Evolutionary conservation across 2,888 invertebrate species (phyloP).

Genomic region (Zhuqinia jingwanae): DNA sequence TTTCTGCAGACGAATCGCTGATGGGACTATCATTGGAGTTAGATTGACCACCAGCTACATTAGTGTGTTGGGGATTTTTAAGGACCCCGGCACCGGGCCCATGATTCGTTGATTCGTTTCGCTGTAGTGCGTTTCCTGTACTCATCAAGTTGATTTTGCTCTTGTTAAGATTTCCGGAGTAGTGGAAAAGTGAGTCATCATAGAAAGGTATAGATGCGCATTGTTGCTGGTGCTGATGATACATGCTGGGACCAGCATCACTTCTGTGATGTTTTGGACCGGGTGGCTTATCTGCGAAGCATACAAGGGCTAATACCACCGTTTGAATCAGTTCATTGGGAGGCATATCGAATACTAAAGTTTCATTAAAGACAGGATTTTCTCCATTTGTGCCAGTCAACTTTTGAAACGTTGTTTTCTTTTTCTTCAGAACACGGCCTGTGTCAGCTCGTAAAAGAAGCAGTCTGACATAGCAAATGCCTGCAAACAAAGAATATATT

Average conservation of each 20-base stretch:
- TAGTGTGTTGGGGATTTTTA: not conserved
- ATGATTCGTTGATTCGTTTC: slow-evolving; percentile 36
- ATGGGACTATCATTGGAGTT: slow-evolving; percentile 15
- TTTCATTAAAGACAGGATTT: slow-evolving; percentile 80
- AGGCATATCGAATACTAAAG: slow-evolving; percentile 80
- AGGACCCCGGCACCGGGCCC: not conserved
- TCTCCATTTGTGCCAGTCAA: slow-evolving; percentile 76
- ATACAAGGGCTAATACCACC: slow-evolving; percentile 79
- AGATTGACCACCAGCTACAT: not conserved
- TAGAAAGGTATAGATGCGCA: slow-evolving; percentile 13
- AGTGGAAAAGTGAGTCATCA: slow-evolving; percentile 78
- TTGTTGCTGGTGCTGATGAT: slow-evolving; percentile 31
- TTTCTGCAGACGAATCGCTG: slow-evolving; percentile 22
- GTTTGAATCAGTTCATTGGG: slow-evolving; percentile 80
- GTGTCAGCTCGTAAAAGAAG: slow-evolving; percentile 79
- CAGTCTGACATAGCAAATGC: slow-evolving; percentile 80
- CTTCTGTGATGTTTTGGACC: slow-evolving; percentile 57
- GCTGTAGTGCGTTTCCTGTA: slow-evolving; percentile 17
- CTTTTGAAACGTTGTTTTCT: slow-evolving; percentile 80
- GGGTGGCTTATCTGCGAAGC: slow-evolving; percentile 76
- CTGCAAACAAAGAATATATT: too few relatives aligned
- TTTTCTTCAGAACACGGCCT: slow-evolving; percentile 80
- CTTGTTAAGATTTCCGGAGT: slow-evolving; percentile 74
- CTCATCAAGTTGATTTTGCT: not conserved
- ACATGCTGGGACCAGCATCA: slow-evolving; percentile 22